phyloP scores from a whole-genome alignment of 2,888 invertebrate species.

The Tubulanus polymorphus region DNA sequence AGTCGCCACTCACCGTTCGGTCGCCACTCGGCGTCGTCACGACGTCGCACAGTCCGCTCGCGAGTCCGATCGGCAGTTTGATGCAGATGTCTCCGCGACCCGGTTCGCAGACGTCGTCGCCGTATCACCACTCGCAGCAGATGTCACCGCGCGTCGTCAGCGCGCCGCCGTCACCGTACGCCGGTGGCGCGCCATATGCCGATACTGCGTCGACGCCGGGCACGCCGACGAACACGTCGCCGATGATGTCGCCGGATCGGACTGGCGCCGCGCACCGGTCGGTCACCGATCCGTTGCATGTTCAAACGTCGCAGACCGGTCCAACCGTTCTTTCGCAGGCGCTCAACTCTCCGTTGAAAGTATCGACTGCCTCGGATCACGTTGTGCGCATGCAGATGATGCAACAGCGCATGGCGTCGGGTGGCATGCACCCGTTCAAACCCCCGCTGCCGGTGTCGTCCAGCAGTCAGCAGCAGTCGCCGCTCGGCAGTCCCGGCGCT shows the following conservation, averaged over 20 bases:
- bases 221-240: not conserved
- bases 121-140: not conserved
- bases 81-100: constrained; percentile 1
- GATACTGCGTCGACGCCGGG: not conserved
- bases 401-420: not conserved
- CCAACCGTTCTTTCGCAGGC: not conserved
- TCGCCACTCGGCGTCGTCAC: not conserved
- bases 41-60: not conserved
- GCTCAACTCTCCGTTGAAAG: not conserved
- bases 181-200: not conserved
- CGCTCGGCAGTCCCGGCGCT: not conserved
- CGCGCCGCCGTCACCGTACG: not conserved
- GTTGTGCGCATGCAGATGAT: not conserved
- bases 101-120: not conserved
- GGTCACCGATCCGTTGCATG: not conserved
- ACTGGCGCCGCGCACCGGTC: not conserved
- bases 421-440: not conserved
- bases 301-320: not conserved
- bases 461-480: too few relatives aligned
- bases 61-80: not conserved
- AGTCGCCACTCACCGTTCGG: not conserved
- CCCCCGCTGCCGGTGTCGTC: not conserved
- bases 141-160: not conserved
- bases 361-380: not conserved
- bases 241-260: not conserved